These are phyloP conservation scores for Microcebus ravelobensis DNA, from an alignment of 2,113 vertebrate species.

Conservation along the genomic window DNA sequence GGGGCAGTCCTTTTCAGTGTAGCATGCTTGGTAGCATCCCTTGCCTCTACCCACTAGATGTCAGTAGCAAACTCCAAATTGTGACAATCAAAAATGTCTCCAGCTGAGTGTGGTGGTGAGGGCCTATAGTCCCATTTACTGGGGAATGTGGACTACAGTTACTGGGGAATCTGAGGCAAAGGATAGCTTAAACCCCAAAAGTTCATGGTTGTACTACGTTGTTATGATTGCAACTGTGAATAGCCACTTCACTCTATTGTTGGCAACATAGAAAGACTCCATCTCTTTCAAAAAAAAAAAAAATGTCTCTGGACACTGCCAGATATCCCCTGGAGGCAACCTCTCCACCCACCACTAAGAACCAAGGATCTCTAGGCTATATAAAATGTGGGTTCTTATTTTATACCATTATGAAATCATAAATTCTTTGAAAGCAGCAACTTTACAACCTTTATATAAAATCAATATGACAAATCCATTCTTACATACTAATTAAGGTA, in stretches of 20 bases:
- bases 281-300: constrained; percentile 1
- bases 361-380: neutral
- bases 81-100: neutral
- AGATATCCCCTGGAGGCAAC: neutral
- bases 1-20: neutral
- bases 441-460: constrained; percentile 22
- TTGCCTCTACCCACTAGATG: constrained; percentile 20
- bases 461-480: neutral
- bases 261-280: neutral
- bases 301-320: neutral
- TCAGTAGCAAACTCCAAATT: neutral
- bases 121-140: neutral
- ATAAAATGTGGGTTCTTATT: neutral
- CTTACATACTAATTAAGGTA: constrained; percentile 19
- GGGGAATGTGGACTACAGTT: too few species aligned
- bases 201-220: neutral
- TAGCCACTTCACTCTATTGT: neutral
- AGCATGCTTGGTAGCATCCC: neutral
- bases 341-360: neutral
- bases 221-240: neutral
- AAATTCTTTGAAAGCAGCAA: neutral
- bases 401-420: neutral
- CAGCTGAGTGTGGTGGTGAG: neutral
- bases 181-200: neutral
- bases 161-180: neutral